Evolutionary conservation across 1,140 invertebrate species (phyloP).

Genomic region (Drosophila nasuta): DNA sequence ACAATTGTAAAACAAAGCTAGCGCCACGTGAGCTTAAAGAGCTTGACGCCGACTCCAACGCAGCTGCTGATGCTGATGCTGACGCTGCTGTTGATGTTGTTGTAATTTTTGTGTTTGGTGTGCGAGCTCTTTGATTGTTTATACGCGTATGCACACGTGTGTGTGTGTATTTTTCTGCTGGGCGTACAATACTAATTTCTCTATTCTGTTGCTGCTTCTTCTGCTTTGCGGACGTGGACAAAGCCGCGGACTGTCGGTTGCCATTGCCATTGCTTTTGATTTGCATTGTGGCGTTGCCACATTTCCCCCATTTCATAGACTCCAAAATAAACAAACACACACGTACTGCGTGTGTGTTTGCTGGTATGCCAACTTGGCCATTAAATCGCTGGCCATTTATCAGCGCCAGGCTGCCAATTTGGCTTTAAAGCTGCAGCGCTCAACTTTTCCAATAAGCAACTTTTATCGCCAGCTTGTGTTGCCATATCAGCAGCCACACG

Average conservation of each 20-base stretch:
- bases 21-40: slow-evolving; percentile 47
- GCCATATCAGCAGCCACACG: slow-evolving; percentile 30
- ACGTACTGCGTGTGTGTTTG: slow-evolving; percentile 12
- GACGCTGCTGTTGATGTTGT: slow-evolving; percentile 7
- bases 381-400: slow-evolving; percentile 50
- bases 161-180: slow-evolving; percentile 12
- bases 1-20: slow-evolving; percentile 57
- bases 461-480: slow-evolving; percentile 53
- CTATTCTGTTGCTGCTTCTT: slow-evolving; percentile 14
- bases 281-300: slow-evolving; percentile 46
- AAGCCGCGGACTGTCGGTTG: slow-evolving; percentile 10
- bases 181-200: slow-evolving; percentile 44
- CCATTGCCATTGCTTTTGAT: slow-evolving; percentile 37
- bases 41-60: slow-evolving; percentile 23
- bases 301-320: slow-evolving; percentile 20
- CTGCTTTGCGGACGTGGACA: slow-evolving; percentile 6
- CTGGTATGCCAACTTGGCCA: slow-evolving; percentile 24
- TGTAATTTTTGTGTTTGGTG: slow-evolving; percentile 17
- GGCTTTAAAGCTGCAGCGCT: slow-evolving; percentile 46
- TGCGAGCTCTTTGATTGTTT: slow-evolving; percentile 42
- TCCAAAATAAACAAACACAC: background rate
- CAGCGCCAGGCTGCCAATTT: slow-evolving; percentile 40
- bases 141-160: background rate
- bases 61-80: slow-evolving; percentile 1
- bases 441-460: slow-evolving; percentile 58